Base-by-base conservation (phyloP, 2,888 invertebrate genomes). In the Phyllotreta striolata region DNA sequence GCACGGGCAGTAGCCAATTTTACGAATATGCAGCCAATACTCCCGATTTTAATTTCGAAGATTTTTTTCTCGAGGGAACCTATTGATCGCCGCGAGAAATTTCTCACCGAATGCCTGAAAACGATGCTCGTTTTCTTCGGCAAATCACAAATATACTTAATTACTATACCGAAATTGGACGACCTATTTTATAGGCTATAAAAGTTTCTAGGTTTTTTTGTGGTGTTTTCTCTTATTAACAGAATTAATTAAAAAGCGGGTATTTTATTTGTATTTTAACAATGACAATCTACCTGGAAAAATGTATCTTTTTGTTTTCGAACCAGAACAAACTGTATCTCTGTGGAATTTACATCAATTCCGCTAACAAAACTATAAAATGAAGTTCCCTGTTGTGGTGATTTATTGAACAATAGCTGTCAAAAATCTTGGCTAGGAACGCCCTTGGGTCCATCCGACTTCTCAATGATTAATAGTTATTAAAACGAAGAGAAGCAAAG, bases 401-500 rank as follows among this genome's bases (percentile, higher is more conserved):
- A 60, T 60, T 60, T 60, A 60, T 60, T 60, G 60, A 60, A 60
- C 60, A 60, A 60, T 60, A 60, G 52, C 60, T 60, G 60, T 60
- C 60, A 60, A 60, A 60, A 60, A 60, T 60, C 60, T 60, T 35
- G 60, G 38, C 60, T 52, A 52, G 60, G 52, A 60, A 60, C 60
- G 60, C 60, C 60, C 60, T 60, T 60, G 60, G 60, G 52, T 60
- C 60, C 52, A 60, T 60, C 60, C 60, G 43, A 60, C 52, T 52
- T 52, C 39, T 8, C 52, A 60, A 60, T 60, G 60, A 60, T 60
- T 60, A 60, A 60, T 60, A 60, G 60, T 54, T 60, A 60, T 60
- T 60, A 60, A 60, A 60, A 60, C 52, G 52, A 60, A 60, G 38
- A 52, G 38, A 43, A 52, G 52, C 60, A 38, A 60, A 54, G 51